Evolutionary conservation across 2,113 vertebrate genomes (phyloP), one percentile per base, ranked within the genome.

Genomic region (Gorsachius goisagi): DNA sequence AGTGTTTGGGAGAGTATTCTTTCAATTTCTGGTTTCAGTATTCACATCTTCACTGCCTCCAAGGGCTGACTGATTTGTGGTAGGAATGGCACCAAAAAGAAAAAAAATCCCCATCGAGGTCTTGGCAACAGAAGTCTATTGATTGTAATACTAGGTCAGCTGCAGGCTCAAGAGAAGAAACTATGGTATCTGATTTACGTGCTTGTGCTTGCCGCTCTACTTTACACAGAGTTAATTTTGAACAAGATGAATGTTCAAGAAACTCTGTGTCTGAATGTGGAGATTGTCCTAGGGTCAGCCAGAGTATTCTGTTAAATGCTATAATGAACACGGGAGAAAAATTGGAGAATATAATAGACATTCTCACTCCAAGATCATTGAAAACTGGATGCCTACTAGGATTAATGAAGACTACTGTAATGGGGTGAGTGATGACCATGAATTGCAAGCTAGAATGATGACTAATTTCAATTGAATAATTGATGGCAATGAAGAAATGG

Each of bases 251-350:
- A 41, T 23, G 27, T 67, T 89, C 88, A 59, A 12, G 91, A 90
- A 95, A 52, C 35, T 58, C 83, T 13, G 89, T 66, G 47, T 94
- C 91, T 26, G 94, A 92, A 52, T 15, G 59, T 30, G 90, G 88
- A 59, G 95, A 92, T 72, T 66, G 24, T 71, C 33, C 85, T 63
- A 71, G 68, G 49, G 77, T 97, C 67, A 97, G 94, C 73, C 52
- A 94, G 13, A 91, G 60, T 82, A 89, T 93, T 74, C 86, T 96
- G 2, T 86, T 97, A 74, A 95, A 93, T 83, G 96, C 96, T 66
- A 80, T 97, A 71, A 96, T 96, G 90, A 94, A 93, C 53, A 92
- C 92, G 95, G 91, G 96, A 84, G 95, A 95, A 89, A 95, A 85
- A 52, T 74, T 96, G 52, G 96, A 96, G 67, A 81, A 74, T 58